Evolutionary conservation across 2,113 vertebrate genomes (phyloP), one percentile per base, ranked within the genome.

Genomic region (Thunnus thynnus): DNA sequence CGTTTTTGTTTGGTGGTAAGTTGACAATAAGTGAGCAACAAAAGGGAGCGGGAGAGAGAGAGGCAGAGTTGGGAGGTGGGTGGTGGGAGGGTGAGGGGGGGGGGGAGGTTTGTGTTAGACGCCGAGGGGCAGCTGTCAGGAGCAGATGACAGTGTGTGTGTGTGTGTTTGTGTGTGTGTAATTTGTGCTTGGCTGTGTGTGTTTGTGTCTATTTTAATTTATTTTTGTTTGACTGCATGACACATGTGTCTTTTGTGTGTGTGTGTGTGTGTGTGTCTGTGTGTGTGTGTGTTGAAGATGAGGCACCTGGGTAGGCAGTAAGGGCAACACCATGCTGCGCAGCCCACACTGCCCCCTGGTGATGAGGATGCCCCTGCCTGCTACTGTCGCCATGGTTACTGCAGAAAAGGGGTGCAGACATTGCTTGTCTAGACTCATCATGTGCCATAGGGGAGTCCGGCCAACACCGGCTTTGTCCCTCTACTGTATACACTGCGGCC

Each of bases 21-120:
- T 93, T 80, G 67, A 94, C 93, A 95, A 94, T 93, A 94, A 95
- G 87, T 89, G 91, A 93, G 89, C 91, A 90, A 91, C 92, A 94
- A 93, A 95, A 90, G 91, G 77, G 58, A 80, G 86, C 27, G 44
- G 77, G 86, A 68, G 76, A 48, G 75, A 47, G 61, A 20, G 80
- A 85, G 78, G 70, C 13, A 17, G 70, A 50, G 83, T 16, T 72
- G 58, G 76, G 25, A 78, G 75, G 67, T 46, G 48, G 79, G 25
- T 80, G 75, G 67, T 44, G 48, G 79, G 86, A 30, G 70, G 78
- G 17, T 5, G 17, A 7, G 27, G 55, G 47, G 57, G 32, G 50
- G 54, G 56, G 73, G 32, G 51, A 20, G 55, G 30, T 25, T 76
- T 80, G 84, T 85, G 87, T 83, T 86, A 14, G 83, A 81, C 72